Percentiles rank a stretch among this genome's conserved stretches.
Evolutionary conservation across 30 jellyfish, hydroid and myxozoan species (phyloP).

Genomic region (Chrysaora quinquecirrha): DNA sequence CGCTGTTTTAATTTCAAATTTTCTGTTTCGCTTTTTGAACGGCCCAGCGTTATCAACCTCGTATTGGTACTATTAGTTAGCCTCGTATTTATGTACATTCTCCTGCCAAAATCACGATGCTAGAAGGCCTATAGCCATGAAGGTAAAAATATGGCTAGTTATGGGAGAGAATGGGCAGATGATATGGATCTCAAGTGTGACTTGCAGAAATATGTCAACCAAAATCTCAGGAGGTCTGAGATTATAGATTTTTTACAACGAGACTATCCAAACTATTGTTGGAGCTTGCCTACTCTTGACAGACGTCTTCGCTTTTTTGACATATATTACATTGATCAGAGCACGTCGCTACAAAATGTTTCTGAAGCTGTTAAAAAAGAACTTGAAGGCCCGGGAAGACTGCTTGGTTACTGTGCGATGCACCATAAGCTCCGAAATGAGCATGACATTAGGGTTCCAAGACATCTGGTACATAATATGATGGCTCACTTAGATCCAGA

Average conservation of each 20-base stretch:
- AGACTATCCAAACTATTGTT: slow-evolving; percentile 30
- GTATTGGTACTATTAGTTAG: no score
- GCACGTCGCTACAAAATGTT: slow-evolving; percentile 9
- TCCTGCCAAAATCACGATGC: no score
- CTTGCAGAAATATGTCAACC: neutral
- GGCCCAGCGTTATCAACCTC: no score
- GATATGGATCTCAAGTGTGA: neutral
- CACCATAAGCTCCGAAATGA: slow-evolving; percentile 19
- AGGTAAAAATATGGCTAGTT: no score
- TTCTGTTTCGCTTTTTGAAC: no score
- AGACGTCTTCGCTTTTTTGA: slow-evolving; percentile 26
- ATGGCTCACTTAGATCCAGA: slow-evolving; percentile 39
- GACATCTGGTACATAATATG: slow-evolving; percentile 12
- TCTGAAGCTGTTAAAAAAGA: slow-evolving; percentile 41
- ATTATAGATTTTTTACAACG: slow-evolving; percentile 28
- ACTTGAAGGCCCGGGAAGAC: slow-evolving; percentile 55
- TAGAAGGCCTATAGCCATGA: no score
- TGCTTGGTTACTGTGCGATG: slow-evolving; percentile 52
- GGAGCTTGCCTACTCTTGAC: slow-evolving; percentile 25
- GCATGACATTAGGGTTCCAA: slow-evolving; percentile 23
- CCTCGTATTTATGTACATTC: no score
- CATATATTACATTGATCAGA: slow-evolving; percentile 25
- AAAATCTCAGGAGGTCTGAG: slow-evolving; percentile 11
- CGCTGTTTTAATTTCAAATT: no score
- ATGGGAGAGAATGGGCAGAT: neutral